Evolutionary conservation across 1,140 invertebrate species (phyloP), one percentile per base, ranked within the genome.

Genomic region (Atta texana): DNA sequence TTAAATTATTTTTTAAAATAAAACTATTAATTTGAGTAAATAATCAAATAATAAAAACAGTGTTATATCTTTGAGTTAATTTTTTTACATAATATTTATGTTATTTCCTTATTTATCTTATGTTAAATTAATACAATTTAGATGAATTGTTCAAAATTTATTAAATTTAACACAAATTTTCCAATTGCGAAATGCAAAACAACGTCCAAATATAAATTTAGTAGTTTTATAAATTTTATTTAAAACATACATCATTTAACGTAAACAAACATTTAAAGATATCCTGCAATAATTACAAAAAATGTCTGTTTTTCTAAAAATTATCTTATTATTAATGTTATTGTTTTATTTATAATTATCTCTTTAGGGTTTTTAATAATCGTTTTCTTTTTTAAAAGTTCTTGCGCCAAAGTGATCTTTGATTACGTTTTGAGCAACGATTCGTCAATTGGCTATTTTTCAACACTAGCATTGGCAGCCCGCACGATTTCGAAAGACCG

Each of bases 371-470:
- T 16, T 57, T n/a, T 6, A 57, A 59, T 28, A 59, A 14, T 3
- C 57, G 3, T 21, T 14, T 24, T 49, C 4, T 12, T 1, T 66
- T 28, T 21, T 71, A 87, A 90, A 39, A 74, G 76, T 68, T 74
- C 57, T 68, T 74, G 80, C 78, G 68, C 44, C 59, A 59, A 90
- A 51, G 53, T 55, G n/a, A 14, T 84, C 68, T 74, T 59, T 61
- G 18, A 64, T 87, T 49, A 39, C 57, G 44, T 24, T 49, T 69
- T 64, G 74, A 80, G 66, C 87, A 76, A 71, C 88, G 87, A 84
- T 72, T 89, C 90, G 89, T 90, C 92, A 88, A 92, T 91, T 92
- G 89, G 94, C 94, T 95, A 95, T 95, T 95, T 95, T 95, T 93
- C 93, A 94, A 94, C 88, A 61, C 89, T 44, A 88, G 76, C 87